Evolutionary conservation across 2,888 invertebrate species (phyloP).

Genomic region (Callimorpha dominula): DNA sequence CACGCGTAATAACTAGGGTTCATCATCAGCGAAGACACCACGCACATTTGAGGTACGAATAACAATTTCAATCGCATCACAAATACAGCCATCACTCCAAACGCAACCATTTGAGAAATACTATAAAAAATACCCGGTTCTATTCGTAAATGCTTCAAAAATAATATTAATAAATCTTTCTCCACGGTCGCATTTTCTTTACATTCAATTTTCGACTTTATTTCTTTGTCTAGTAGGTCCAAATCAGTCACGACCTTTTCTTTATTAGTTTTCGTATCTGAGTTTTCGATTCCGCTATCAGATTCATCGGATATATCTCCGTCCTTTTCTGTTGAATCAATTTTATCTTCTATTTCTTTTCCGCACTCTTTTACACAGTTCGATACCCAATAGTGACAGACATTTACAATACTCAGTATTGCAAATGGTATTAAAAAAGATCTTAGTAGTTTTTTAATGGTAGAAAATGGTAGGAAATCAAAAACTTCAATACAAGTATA

Average conservation of each 20-base stretch:
- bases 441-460: conserved; percentile 80
- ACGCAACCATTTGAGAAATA: conserved; percentile 90
- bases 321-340: conserved; percentile 43
- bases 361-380: conserved; percentile 36
- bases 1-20: conserved; percentile 86
- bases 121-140: conserved; percentile 90
- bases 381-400: conserved; percentile 71
- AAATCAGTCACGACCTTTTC: conserved; percentile 55
- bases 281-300: conserved; percentile 86
- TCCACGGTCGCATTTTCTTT: conserved; percentile 21
- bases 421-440: conserved; percentile 88
- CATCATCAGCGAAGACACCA: conserved; percentile 90
- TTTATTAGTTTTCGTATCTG: conserved; percentile 70
- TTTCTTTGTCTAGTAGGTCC: conserved; percentile 56
- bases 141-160: conserved; percentile 69
- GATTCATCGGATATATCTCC: conserved; percentile 74
- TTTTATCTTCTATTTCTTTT: conserved; percentile 50
- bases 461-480: conserved; percentile 88
- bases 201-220: conserved; percentile 57
- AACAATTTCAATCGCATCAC: conserved; percentile 93
- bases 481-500: conserved; percentile 93
- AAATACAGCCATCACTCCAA: conserved; percentile 90
- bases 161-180: conserved; percentile 45
- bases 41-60: conserved; percentile 92
- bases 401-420: conserved; percentile 73